Evolutionary conservation across 2,888 invertebrate species (phyloP), one percentile per base, ranked within the genome.

Genomic region (Altica lythri): DNA sequence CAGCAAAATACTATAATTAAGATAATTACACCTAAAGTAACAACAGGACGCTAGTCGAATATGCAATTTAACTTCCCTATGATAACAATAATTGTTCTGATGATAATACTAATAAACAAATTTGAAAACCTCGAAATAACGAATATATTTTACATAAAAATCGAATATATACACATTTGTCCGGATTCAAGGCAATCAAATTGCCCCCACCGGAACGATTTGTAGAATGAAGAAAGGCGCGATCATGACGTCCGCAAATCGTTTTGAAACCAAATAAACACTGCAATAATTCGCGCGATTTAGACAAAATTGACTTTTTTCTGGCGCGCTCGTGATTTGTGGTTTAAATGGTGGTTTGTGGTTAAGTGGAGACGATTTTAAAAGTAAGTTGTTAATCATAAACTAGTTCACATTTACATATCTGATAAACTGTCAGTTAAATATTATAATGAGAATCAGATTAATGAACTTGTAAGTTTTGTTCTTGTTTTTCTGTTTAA

Each of bases 181-280:
- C 37, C 51, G 51, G 37, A 51, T 25, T 45, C 51, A 51, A 51
- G 51, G 51, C 51, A 38, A 44, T n/a, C 19, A n/a, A 27, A 51
- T 35, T 14, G 37, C 44, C 51, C 45, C 51, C 45, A 37, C 51
- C 38, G 44, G 44, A 44, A 29, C 25, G 14, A 2, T 44, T n/a
- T 44, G 17, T 35, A 22, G 12, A 22, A 16, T 35, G 16, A 37
- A 44, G 44, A 37, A 19, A 35, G 30, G 16, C 17, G 44, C 37
- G 37, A 34, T 29, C 27, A 34, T 38, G 25, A 19, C 37, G 16
- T n/a, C 43, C 30, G 34, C 38, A 30, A 37, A 30, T 44, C 38
- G 44, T 45, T 51, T 51, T 29, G 25, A 29, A 34, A 19, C 29
- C 29, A 35, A 37, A 51, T 1, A 34, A 37, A 51, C 5, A 35